Percentiles rank a stretch among this genome's conserved stretches.
phyloP scores from a whole-genome alignment of 1,140 invertebrate species.

The Alviniconcha marisindica region DNA sequence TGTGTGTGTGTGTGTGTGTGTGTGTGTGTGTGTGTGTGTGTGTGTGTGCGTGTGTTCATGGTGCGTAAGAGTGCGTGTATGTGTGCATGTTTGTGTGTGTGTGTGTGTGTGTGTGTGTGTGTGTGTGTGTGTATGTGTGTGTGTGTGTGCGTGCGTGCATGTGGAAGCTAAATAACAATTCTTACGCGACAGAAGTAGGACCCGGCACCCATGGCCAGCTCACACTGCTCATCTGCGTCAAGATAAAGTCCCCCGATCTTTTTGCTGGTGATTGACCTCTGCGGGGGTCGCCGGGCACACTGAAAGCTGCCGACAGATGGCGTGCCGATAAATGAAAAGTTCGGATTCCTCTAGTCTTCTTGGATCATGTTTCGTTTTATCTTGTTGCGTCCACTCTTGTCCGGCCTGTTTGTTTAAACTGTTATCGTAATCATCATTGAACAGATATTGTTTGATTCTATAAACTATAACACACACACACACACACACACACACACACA shows the following conservation, averaged over 20 bases:
- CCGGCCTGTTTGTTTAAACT: too few species aligned
- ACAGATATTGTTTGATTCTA: too few species aligned
- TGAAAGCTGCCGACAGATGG: not conserved
- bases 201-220: conserved; percentile 32
- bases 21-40: not conserved
- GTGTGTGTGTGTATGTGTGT: conserved; percentile 17
- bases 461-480: too few species aligned
- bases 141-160: not conserved
- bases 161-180: not conserved
- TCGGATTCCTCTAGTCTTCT: too few species aligned
- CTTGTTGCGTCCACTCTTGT: too few species aligned
- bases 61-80: not conserved
- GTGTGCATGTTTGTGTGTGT: not conserved
- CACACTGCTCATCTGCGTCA: conserved; percentile 32
- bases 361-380: too few species aligned
- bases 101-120: not conserved
- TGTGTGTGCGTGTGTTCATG: not conserved
- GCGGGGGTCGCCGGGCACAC: conserved; percentile 17
- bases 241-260: conserved; percentile 28
- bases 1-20: not conserved
- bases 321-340: too few species aligned
- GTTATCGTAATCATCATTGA: too few species aligned
- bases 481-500: too few species aligned
- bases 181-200: conserved; percentile 44
- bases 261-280: not conserved